phyloP scores from a whole-genome alignment of 2,888 invertebrate genomes.

The Drosophila maculinotata region DNA sequence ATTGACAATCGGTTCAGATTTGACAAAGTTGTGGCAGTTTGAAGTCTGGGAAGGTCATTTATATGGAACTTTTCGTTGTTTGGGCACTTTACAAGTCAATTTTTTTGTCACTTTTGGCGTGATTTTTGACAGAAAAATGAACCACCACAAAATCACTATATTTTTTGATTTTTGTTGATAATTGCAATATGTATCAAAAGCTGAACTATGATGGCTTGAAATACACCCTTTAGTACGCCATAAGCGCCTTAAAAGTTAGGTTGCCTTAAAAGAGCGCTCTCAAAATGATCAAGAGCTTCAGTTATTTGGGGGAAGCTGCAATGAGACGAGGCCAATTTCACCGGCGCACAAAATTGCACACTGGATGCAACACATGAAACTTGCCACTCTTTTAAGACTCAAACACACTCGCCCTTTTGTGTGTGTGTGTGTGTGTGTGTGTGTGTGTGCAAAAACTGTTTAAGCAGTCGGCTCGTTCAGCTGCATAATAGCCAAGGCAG shows the following conservation, averaged over 20 bases:
- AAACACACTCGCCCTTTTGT: conserved; percentile 19
- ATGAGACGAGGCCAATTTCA: neutral
- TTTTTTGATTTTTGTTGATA: no score
- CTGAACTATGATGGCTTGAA: no score
- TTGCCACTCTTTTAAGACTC: neutral
- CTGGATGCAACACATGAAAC: conserved; percentile 4
- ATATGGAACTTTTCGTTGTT: no score
- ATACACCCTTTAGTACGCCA: neutral
- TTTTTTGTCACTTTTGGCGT: no score
- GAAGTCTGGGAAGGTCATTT: no score
- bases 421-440: no score
- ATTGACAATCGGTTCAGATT: no score
- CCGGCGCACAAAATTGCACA: conserved; percentile 19
- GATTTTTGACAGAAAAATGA: no score
- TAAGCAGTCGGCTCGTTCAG: conserved; percentile 47
- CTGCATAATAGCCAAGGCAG: conserved; percentile 52
- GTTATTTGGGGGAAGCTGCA: conserved; percentile 5
- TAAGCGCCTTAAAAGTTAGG: conserved; percentile 7
- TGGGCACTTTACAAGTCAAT: no score
- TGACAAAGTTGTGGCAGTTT: no score
- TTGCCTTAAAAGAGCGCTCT: neutral
- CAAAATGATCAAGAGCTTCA: conserved; percentile 11
- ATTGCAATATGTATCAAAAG: no score
- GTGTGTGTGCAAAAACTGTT: conserved; percentile 26
- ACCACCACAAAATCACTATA: no score